Conservation (phyloP, 1,140 invertebrate species). For the Calephelis virginiensis region DNA sequence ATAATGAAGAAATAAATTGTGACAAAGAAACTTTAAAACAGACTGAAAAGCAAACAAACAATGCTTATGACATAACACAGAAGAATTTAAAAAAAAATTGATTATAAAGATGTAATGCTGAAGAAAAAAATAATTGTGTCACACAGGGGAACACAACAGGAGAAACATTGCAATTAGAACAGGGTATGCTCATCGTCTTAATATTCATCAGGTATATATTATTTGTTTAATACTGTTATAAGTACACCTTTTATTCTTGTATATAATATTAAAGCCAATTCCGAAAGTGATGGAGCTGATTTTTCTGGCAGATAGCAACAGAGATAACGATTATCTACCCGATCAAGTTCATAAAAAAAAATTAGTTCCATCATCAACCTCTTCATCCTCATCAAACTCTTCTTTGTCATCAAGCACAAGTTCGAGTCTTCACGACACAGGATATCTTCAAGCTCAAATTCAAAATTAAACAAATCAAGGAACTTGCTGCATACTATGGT, state of each 20-base stretch:
- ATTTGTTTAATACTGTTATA: neutral
- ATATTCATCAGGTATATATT: too few relatives aligned
- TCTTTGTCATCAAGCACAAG: neutral
- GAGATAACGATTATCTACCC: neutral
- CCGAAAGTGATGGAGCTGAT: neutral
- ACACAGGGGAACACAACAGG: too few relatives aligned
- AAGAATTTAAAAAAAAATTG: too few relatives aligned
- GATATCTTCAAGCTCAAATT: neutral
- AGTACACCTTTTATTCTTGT: neutral
- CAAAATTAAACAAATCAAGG: neutral
- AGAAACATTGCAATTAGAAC: neutral
- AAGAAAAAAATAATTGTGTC: too few relatives aligned
- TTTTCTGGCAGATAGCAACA: neutral
- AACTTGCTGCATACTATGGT: neutral
- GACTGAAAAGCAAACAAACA: too few relatives aligned
- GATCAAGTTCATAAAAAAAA: neutral
- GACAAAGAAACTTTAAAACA: too few relatives aligned
- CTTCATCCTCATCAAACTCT: neutral
- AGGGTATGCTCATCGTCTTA: neutral
- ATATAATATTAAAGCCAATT: neutral
- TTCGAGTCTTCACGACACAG: neutral
- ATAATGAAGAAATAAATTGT: too few relatives aligned
- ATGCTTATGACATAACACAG: too few relatives aligned
- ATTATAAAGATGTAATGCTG: too few relatives aligned
- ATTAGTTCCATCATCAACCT: neutral